Evolutionary conservation across 2,113 vertebrate genomes (phyloP).

Genomic region (Hippocampus mohnikei): DNA sequence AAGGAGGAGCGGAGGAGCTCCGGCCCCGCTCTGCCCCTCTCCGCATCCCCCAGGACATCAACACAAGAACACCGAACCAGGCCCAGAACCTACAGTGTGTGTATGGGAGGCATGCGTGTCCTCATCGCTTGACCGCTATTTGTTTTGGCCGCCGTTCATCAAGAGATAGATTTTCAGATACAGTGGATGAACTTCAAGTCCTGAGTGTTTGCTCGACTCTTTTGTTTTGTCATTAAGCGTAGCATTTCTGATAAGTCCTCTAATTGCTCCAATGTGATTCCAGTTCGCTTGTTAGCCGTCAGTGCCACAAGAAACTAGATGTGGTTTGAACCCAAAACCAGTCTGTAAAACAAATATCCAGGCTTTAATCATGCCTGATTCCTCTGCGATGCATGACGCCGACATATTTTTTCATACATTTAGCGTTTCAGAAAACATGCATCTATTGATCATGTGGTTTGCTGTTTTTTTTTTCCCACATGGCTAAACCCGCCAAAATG

Average conservation of each 20-base stretch:
- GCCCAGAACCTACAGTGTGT: slow-evolving; percentile 33
- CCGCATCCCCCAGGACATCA: slow-evolving; percentile 80
- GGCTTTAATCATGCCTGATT: slow-evolving; percentile 49
- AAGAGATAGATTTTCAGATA: slow-evolving; percentile 64
- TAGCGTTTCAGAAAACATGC: slow-evolving; percentile 37
- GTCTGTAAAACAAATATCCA: slow-evolving; percentile 55
- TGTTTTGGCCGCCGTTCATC: slow-evolving; percentile 75
- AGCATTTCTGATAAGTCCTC: slow-evolving; percentile 62
- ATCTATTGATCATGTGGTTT: slow-evolving; percentile 48
- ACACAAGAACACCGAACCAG: slow-evolving; percentile 79
- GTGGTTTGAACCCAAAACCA: slow-evolving; percentile 54
- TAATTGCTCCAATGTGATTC: slow-evolving; percentile 64
- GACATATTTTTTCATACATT: slow-evolving; percentile 55
- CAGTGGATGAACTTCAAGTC: slow-evolving; percentile 44
- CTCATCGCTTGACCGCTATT: slow-evolving; percentile 79
- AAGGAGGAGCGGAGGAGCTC: slow-evolving; percentile 83
- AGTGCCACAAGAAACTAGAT: slow-evolving; percentile 45
- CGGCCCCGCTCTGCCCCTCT: slow-evolving; percentile 72
- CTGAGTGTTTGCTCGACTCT: slow-evolving; percentile 57
- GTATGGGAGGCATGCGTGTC: slow-evolving; percentile 46
- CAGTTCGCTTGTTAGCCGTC: slow-evolving; percentile 42
- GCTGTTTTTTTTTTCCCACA: slow-evolving; percentile 13
- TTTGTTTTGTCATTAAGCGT: slow-evolving; percentile 69
- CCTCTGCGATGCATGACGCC: slow-evolving; percentile 42
- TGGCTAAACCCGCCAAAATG: slow-evolving; percentile 30